A percentile compares a stretch with the other conserved stretches of the same genome.
Evolutionary conservation across 2,888 invertebrate genomes (phyloP).

Genomic region (Drosophila hamatofila): DNA sequence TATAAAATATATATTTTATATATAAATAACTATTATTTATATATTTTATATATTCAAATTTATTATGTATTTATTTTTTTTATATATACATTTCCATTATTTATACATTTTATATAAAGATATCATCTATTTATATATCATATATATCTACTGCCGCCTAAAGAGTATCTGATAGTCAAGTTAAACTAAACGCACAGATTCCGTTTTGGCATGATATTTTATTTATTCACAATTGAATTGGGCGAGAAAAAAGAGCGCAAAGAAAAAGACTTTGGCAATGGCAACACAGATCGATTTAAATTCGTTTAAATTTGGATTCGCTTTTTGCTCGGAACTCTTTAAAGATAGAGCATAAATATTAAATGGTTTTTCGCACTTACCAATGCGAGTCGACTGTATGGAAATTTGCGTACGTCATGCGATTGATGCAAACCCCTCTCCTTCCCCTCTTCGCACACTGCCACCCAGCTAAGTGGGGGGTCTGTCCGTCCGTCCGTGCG

Average conservation of each 20-base stretch:
- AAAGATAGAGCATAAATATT: slow-evolving; percentile 74
- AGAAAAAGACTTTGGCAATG: slow-evolving; percentile 46
- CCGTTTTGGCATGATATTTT: background rate
- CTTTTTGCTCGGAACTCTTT: slow-evolving; percentile 54
- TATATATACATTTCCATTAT: too few species aligned
- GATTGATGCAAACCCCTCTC: background rate
- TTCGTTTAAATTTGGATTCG: slow-evolving; percentile 50
- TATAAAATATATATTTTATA: too few species aligned
- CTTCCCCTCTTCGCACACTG: too few species aligned
- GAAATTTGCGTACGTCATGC: slow-evolving; percentile 51
- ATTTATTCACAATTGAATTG: slow-evolving; percentile 35
- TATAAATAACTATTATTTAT: too few species aligned
- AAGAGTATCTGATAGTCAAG: slow-evolving; percentile 7
- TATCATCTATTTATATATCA: too few species aligned
- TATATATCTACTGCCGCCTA: background rate
- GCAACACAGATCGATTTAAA: slow-evolving; percentile 66
- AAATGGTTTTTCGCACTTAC: slow-evolving; percentile 73
- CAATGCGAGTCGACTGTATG: slow-evolving; percentile 32
- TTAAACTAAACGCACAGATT: background rate
- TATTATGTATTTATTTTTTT: too few species aligned
- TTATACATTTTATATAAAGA: too few species aligned
- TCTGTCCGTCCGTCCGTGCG: background rate
- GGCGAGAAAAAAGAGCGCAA: slow-evolving; percentile 9
- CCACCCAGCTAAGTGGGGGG: background rate
- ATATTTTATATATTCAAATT: too few species aligned